phyloP scores from a whole-genome alignment of 2,888 invertebrate species.

The Phytoseiulus persimilis region DNA sequence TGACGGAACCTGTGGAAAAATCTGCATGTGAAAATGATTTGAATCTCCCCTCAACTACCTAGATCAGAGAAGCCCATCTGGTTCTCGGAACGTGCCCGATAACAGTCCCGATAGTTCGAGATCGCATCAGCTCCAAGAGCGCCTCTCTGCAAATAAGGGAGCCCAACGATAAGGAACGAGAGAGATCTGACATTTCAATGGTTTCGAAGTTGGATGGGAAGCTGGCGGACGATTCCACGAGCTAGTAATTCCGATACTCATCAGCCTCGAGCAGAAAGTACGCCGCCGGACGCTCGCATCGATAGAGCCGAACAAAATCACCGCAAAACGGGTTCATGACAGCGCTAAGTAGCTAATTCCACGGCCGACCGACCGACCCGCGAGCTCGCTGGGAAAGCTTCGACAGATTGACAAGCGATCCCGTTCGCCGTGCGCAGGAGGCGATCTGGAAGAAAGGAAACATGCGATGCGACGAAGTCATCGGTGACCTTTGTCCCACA shows the following conservation, averaged over 20 bases:
- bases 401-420: not conserved
- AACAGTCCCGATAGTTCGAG: too few relatives aligned
- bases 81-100: too few relatives aligned
- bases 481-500: not conserved
- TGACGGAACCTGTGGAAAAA: too few relatives aligned
- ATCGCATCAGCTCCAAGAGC: too few relatives aligned
- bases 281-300: not conserved
- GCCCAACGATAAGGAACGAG: too few relatives aligned
- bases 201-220: not conserved
- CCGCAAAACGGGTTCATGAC: not conserved
- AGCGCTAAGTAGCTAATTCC: not conserved
- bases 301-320: not conserved
- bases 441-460: not conserved
- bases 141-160: too few relatives aligned
- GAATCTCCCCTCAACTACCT: too few relatives aligned
- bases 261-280: not conserved
- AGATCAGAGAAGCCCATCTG: too few relatives aligned
- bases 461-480: not conserved
- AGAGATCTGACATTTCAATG: too few relatives aligned
- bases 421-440: not conserved
- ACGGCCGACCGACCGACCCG: not conserved
- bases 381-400: not conserved
- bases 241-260: not conserved
- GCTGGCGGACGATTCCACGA: not conserved
- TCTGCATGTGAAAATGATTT: too few relatives aligned